Base-by-base conservation (phyloP, 2,888 invertebrate species). In the Meiosimyza platycephala region DNA sequence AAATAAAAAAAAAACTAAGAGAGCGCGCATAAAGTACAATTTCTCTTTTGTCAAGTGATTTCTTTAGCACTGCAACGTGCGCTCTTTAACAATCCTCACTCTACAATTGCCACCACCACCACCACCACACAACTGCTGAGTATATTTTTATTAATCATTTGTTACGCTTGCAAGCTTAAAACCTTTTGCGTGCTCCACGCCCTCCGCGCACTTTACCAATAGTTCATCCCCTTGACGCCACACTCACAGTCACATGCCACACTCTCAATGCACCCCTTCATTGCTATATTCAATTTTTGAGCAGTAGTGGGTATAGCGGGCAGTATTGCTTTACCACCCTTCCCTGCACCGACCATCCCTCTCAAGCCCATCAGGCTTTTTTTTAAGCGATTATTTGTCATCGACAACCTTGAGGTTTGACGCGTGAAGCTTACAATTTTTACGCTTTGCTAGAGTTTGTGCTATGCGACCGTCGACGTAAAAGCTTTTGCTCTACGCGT, bases 351-450 rank as follows among this genome's bases (percentile, higher is more conserved):
- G 12, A 50, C n/a, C 51, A 13, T 13, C 60, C 54, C 55, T 12
- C 55, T 2, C 18, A 48, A 7, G 13, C 15, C 12, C 33, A 12
- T 60, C 11, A n/a, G 4, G 4, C 40, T 11, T 28, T 67, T n/a
- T 67, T 67, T 33, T 67, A 51, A 13, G 6, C 52, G 62, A 72
- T 72, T 71, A 64, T 73, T 75, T 73, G 73, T 72, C 75, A 75
- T 65, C 73, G 69, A 66, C 73, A 75, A 75, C 75, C 75, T 75
- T 75, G 75, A 75, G 72, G 72, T 68, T 59, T 55, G 11, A 6
- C 50, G 65, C 57, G 28, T 28, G 57, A 28, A 57, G 57, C 40
- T 40, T 40, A 40, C 40, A 40, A 40, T 40, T 57, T 57, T 15
- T 57, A 40, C 16, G 47, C 18, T 63, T 18, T 18, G 63, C 16